Evolutionary conservation across 1,140 invertebrate species (phyloP), one percentile per base, ranked within the genome.

Genomic region (Scaptomyza pallida): DNA sequence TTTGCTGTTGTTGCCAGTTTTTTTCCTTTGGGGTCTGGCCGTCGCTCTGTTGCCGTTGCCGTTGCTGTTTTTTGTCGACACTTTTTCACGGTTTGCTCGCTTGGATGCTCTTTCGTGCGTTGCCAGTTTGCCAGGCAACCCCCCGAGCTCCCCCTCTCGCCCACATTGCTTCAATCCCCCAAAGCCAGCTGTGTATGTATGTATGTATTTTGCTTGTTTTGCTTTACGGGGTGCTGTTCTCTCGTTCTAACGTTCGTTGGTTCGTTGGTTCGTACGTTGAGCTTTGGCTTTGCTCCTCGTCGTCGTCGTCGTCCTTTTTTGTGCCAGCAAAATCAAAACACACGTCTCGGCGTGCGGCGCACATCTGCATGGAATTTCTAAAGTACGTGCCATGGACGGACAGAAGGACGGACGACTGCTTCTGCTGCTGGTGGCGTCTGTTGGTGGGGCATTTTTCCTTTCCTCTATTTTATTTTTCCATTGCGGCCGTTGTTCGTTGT

Each of bases 361-460:
- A 88, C 82, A 86, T 88, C 82, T 86, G 82, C 82, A 86, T 86
- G 78, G 81, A 86, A 86, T 86, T 89, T 88, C 82, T 82, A 89
- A 88, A 89, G 82, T 89, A 88, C 82, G 82, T 88, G 83, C 82
- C 83, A 82, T 41, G 78, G 71, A 83, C 75, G 78, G 71, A 83
- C 75, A 62, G 44, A 35, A 17, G 65, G 59, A 61, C 71, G 26
- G 56, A 73, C 60, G 33, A 40, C 19, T 63, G 55, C 26, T 30
- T 1, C 23, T 26, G 33, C 15, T 35, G 43, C 13, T 35, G 48
- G 23, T 43, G 33, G 21, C 17, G 35, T 17, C 33, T 19, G 17
- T 10, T 57, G 30, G 10, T 70, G 62, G 19, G 37, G 48, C 35
- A 54, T 72, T 59, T 45, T 5, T 37, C 15, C 9, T 63, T 63